Conservation (phyloP, 1,140 invertebrate genomes). For the Notospermus geniculatus region DNA sequence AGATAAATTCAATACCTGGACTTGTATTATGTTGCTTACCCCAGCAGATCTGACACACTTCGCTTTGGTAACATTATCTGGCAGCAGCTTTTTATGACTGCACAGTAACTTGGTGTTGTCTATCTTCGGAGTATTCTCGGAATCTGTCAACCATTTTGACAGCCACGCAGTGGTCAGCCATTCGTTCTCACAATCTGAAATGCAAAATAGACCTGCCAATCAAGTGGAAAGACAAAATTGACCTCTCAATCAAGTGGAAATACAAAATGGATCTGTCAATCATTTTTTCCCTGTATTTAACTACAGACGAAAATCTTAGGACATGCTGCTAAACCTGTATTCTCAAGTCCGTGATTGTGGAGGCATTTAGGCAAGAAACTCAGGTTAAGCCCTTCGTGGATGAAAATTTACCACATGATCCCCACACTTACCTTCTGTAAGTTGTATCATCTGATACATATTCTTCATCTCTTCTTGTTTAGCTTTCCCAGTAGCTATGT, state of each 20-base stretch:
- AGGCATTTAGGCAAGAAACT: too few species aligned
- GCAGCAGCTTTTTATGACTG: conserved; percentile 55
- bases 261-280: too few species aligned
- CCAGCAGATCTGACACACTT: conserved; percentile 45
- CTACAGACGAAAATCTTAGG: too few species aligned
- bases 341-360: too few species aligned
- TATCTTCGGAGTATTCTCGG: conserved; percentile 49
- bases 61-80: conserved; percentile 39
- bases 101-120: conserved; percentile 59
- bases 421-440: conserved; percentile 10
- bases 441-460: conserved; percentile 32
- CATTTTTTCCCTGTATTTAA: too few species aligned
- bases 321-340: too few species aligned
- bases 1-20: neutral
- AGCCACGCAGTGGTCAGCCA: conserved; percentile 62
- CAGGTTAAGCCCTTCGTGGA: too few species aligned
- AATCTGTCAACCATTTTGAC: conserved; percentile 53
- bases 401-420: too few species aligned
- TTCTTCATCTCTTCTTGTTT: conserved; percentile 38
- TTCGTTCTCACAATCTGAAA: conserved; percentile 46
- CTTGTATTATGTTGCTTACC: conserved; percentile 23
- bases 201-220: too few species aligned
- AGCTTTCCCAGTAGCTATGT: conserved; percentile 57
- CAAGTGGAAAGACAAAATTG: too few species aligned
- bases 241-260: too few species aligned